Evolutionary conservation across 1,140 invertebrate species (phyloP), one percentile per base, ranked within the genome.

Genomic region (Papilio aristodemus): DNA sequence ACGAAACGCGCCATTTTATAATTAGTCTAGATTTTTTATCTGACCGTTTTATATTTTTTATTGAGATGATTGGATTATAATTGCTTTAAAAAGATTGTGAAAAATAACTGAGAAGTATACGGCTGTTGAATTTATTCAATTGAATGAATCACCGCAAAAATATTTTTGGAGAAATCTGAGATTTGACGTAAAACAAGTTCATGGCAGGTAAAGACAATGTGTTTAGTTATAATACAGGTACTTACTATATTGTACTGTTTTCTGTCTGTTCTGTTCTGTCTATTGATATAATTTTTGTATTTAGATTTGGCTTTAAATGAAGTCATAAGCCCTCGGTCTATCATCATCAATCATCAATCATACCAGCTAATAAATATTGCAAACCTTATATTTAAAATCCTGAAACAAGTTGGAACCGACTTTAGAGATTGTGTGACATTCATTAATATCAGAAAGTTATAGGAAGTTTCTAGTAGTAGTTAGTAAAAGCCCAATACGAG

Each of bases 21-120:
- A 66, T 66, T 66, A 66, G 41, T 66, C 63, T 66, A 66, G 39
- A 46, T 66, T 66, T 63, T 66, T 66, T 50, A 66, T 66, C 63
- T 66, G 22, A 17, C 13, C 41, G 36, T 50, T 66, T 66, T 66
- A 36, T 66, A 66, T 66, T 66, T 66, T 66, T 66, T 66, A 66
- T 66, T 66, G 1, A 17, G 25, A 66, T 66, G 63, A 66, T 66
- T 66, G 63, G 41, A 50, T 66, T 66, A 46, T 66, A 66, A 66
- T 66, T 13, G 63, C 13, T 46, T 27, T 22, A 27, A 27, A 63
- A 64, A 39, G 62, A 64, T 46, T 43, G 32, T 22, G 41, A 64
- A 64, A 64, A 25, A 46, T 64, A 43, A 46, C 22, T 1, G 37
- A 63, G 19, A 39, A 63, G 36, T 63, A 63, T 63, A 19, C 22